Evolutionary conservation across 30 jellyfish, hydroid and myxozoan genomes (phyloP).

Genomic region (Catostylus mosaicus): DNA sequence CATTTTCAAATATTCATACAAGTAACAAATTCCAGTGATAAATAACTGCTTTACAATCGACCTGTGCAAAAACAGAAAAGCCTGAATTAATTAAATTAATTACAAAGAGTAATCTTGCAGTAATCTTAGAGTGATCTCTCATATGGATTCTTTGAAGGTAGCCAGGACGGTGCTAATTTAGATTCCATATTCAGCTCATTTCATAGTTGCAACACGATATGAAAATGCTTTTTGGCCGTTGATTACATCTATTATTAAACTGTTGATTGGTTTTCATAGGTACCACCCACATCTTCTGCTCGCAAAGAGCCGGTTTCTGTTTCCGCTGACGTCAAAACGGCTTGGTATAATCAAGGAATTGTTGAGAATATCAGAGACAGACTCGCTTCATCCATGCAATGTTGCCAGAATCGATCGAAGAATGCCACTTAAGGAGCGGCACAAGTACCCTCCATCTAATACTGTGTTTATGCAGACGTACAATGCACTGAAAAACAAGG

Average conservation of each 20-base stretch:
- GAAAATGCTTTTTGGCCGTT: not conserved
- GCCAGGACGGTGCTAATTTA: no score
- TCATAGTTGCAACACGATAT: no score
- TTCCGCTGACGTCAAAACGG: constrained; percentile 89
- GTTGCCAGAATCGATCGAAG: constrained; percentile 61
- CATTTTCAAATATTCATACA: no score
- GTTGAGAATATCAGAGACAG: constrained; percentile 79
- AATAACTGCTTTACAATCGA: no score
- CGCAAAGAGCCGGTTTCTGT: constrained; percentile 76
- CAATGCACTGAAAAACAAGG: constrained; percentile 56
- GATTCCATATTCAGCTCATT: no score
- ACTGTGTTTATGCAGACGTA: constrained; percentile 89
- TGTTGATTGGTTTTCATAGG: constrained; percentile 66
- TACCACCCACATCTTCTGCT: constrained; percentile 82
- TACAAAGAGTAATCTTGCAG: no score
- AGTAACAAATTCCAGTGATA: no score
- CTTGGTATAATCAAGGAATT: constrained; percentile 73
- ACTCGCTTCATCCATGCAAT: constrained; percentile 12
- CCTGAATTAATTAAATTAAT: no score
- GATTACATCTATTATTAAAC: not conserved
- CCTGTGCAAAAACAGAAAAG: no score
- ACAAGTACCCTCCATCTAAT: constrained; percentile 50
- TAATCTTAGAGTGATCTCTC: no score
- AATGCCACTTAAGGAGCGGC: constrained; percentile 79
- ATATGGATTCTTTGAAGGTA: no score